Evolutionary conservation across 2,113 vertebrate genomes (phyloP).

Genomic region (Phaethon lepturus): DNA sequence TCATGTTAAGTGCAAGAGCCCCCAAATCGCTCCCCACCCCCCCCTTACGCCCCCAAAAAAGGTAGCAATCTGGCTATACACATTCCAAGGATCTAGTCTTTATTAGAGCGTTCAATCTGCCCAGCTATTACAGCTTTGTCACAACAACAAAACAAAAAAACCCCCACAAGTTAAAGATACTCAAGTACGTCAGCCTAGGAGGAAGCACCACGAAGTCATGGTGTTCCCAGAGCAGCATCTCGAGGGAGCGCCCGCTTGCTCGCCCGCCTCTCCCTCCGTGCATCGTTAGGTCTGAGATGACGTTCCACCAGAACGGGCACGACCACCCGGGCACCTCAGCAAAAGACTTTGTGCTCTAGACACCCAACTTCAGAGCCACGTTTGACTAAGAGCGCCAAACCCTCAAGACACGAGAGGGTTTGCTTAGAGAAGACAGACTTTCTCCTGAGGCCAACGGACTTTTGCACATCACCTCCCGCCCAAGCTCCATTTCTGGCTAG

Average conservation of each 20-base stretch:
- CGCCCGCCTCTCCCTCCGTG: not conserved
- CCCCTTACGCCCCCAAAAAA: constrained; percentile 11
- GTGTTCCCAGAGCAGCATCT: constrained; percentile 18
- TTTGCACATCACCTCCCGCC: not conserved
- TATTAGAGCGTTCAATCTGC: constrained; percentile 57
- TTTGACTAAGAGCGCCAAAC: not conserved
- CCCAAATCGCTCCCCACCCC: not conserved
- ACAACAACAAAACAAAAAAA: not conserved
- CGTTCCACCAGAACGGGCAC: not conserved
- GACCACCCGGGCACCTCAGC: not conserved
- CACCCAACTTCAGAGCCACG: not conserved
- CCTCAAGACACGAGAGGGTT: not conserved
- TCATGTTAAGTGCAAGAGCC: rapidly evolving
- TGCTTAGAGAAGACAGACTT: not conserved
- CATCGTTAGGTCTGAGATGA: not conserved
- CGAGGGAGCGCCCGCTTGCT: not conserved
- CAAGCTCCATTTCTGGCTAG: constrained; percentile 33
- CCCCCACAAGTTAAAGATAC: not conserved
- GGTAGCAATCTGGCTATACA: constrained; percentile 54
- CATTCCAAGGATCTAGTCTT: constrained; percentile 65
- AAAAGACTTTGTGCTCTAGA: constrained; percentile 1
- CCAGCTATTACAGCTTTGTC: constrained; percentile 59
- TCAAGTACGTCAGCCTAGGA: not conserved
- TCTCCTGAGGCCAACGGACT: not conserved
- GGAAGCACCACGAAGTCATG: not conserved